phyloP scores from a whole-genome alignment of 2,797 vertebrate genomes.

The Vespertilio murinus region DNA sequence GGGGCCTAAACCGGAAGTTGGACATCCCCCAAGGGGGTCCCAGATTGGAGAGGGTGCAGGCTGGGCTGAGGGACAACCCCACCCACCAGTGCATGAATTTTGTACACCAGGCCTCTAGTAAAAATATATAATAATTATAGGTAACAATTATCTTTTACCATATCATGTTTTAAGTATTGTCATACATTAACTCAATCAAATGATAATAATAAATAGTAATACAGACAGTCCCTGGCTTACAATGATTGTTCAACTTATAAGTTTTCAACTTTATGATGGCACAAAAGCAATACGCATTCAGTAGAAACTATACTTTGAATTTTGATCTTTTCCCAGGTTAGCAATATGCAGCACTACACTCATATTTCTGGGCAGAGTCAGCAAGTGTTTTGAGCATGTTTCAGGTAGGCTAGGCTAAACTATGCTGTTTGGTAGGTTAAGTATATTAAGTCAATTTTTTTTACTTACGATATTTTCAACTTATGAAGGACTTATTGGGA shows the following conservation, averaged over 20 bases:
- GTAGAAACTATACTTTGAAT: not conserved
- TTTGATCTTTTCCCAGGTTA: not conserved
- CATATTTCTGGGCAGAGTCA: not conserved
- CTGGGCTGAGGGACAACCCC: no score
- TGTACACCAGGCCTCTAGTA: not conserved
- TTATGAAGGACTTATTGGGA: not conserved
- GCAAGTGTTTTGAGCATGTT: not conserved
- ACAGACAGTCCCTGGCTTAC: not conserved
- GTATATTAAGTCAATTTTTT: not conserved
- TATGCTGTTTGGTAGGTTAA: not conserved
- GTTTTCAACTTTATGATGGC: not conserved
- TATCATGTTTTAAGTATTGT: constrained; percentile 1
- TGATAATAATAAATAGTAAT: not conserved
- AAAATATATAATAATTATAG: not conserved
- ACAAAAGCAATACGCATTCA: not conserved
- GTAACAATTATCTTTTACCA: not conserved
- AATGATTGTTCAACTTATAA: not conserved
- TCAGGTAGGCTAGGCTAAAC: not conserved
- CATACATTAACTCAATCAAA: not conserved
- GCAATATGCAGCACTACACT: not conserved
- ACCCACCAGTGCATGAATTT: no score
- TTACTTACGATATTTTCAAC: not conserved
- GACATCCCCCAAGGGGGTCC: no score
- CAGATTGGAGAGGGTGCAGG: no score
- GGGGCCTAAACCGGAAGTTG: no score